Percentiles rank a stretch among this genome's conserved stretches.
Conservation (phyloP, 2,113 vertebrate species). For the Paracanthobrama guichenoti region DNA sequence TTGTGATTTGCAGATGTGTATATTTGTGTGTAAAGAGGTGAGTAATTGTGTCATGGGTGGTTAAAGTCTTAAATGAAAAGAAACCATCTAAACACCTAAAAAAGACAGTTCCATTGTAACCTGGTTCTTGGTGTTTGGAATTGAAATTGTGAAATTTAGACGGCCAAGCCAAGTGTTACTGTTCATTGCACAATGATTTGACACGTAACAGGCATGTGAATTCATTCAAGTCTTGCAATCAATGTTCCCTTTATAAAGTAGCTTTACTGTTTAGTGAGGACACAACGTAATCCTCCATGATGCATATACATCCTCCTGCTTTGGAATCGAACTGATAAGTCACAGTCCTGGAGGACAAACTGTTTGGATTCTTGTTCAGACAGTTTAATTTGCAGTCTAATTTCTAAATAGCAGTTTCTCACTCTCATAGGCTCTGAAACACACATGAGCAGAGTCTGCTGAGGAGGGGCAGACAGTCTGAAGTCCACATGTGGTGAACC, state of each 20-base stretch:
- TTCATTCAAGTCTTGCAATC: neutral
- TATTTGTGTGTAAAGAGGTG: neutral
- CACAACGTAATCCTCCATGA: neutral
- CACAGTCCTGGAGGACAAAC: neutral
- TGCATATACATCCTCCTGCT: neutral
- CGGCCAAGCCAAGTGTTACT: neutral
- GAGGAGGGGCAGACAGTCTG: constrained; percentile 25
- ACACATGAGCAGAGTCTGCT: constrained; percentile 11
- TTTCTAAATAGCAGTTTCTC: neutral
- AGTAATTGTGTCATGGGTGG: neutral
- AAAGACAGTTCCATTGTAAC: neutral
- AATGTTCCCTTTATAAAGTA: neutral
- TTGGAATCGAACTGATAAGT: neutral
- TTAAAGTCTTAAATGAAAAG: neutral
- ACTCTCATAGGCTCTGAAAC: neutral
- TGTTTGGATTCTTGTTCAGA: neutral
- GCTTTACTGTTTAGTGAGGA: neutral
- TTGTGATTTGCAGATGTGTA: neutral
- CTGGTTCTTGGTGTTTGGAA: neutral
- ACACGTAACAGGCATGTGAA: neutral
- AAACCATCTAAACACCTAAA: neutral
- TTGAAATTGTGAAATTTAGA: constrained; percentile 23
- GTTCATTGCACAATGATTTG: constrained; percentile 30
- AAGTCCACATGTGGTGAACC: constrained; percentile 41
- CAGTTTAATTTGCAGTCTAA: neutral